A percentile compares a stretch with the other conserved stretches of the same genome.
Conservation (phyloP, 2,113 vertebrate species). For the Tenrec ecaudatus region DNA sequence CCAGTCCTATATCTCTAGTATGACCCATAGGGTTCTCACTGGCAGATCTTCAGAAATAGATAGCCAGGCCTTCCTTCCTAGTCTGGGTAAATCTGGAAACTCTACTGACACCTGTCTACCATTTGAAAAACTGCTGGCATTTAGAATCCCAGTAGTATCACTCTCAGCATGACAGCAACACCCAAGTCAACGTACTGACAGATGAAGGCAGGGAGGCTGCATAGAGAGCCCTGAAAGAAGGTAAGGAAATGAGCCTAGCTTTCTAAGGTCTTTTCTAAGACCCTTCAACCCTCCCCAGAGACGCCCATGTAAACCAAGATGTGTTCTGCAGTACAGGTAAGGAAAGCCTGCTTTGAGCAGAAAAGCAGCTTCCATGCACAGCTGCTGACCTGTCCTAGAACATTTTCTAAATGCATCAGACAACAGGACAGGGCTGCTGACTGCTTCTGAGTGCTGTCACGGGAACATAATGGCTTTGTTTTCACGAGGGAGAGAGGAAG, state of each 20-base stretch:
- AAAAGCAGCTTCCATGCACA: neutral
- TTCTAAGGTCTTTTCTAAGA: neutral
- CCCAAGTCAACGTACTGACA: neutral
- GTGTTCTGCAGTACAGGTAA: neutral
- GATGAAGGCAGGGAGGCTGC: neutral
- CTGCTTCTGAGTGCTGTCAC: neutral
- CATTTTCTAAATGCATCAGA: constrained; percentile 19
- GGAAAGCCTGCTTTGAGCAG: neutral
- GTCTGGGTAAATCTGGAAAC: neutral
- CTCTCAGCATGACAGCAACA: neutral
- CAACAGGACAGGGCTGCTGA: neutral
- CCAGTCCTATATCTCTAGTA: neutral
- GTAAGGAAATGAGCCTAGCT: neutral
- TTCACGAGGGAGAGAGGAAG: constrained; percentile 52
- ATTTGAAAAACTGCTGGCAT: neutral
- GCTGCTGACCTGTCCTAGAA: constrained; percentile 22
- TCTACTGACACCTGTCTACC: neutral
- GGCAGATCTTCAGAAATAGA: neutral
- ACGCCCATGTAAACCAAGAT: neutral
- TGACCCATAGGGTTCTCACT: neutral
- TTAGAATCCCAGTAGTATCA: neutral
- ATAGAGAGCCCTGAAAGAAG: neutral
- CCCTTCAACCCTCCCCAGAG: neutral
- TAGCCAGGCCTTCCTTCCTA: neutral
- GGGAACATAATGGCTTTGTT: constrained; percentile 63